Conservation (phyloP, 2,113 vertebrate species). For the Gavia stellata region DNA sequence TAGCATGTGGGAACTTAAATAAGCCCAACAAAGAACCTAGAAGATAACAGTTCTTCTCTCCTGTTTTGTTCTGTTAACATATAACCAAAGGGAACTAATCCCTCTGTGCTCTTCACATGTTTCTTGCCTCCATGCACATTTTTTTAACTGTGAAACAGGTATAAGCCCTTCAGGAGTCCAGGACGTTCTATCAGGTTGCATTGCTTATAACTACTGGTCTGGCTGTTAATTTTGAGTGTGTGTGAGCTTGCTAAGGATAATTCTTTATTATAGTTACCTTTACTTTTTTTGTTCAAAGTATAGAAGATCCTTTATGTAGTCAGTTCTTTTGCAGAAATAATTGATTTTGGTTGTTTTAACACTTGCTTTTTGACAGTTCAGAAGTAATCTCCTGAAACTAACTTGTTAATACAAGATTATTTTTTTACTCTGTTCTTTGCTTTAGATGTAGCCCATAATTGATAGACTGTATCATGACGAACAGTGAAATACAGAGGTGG, state of each 20-base stretch:
- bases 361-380: neutral
- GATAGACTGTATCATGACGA: neutral
- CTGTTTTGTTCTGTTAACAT: neutral
- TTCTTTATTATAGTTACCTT: neutral
- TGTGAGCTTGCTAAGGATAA: neutral
- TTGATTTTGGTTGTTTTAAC: neutral
- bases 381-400: neutral
- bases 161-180: neutral
- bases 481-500: neutral
- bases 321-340: neutral
- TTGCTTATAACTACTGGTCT: neutral
- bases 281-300: neutral
- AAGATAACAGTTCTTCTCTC: neutral
- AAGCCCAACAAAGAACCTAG: neutral
- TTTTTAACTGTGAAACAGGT: neutral
- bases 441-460: neutral
- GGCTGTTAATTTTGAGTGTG: neutral
- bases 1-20: neutral
- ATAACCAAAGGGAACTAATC: neutral
- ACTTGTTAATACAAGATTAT: neutral
- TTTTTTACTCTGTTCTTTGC: neutral
- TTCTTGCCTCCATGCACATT: neutral
- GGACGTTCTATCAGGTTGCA: neutral
- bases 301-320: neutral
- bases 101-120: neutral